Base-by-base conservation (phyloP, 2,797 vertebrate genomes). In the Myiotriccus ornatus region DNA sequence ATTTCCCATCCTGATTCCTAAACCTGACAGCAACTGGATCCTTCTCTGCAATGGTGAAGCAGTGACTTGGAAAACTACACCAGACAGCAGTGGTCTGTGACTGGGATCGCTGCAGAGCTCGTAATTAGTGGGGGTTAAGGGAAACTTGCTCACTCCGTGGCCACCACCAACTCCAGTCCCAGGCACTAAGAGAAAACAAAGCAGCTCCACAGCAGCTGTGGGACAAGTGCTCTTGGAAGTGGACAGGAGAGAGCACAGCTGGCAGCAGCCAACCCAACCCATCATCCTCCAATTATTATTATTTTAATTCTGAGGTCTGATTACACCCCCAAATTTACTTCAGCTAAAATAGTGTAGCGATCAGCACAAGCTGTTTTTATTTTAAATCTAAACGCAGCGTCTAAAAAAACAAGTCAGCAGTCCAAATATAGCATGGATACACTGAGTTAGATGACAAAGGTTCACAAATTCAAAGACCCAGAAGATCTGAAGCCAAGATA, bases 321-420 rank as follows among this genome's bases (percentile, higher is more conserved):
- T 35, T 43, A 50, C 39, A 47, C 15, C 11, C 37, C 60, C 71
- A 41, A 68, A 57, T 24, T 63, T 43, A 60, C 62, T 81, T 43
- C 39, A 79, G 68, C 62, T 81, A 43, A 28, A 90, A 35, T 0
- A 93, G 27, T 4, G 6, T 4, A 65, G 70, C 69, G 71, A 46
- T 52, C 71, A 67, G 76, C 50, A 75, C 22, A 82, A 73, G 87
- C 56, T 63, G 81, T 8, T 84, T 73, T 73, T 30, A 78, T 37
- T 84, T 89, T 69, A 75, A 75, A 86, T 56, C 89, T 84, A 78
- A 73, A 86, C 9, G 25, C 67, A 19, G 59, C 41, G 28, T n/a
- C 59, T 90, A 43, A 94, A 92, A 87, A 34, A 47, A n/a, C 69
- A 75, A 85, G 43, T 55, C 59, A 91, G 87, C 50, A 91, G 85